phyloP scores from a whole-genome alignment of 2,888 invertebrate species.

The Melanargia galathea region DNA sequence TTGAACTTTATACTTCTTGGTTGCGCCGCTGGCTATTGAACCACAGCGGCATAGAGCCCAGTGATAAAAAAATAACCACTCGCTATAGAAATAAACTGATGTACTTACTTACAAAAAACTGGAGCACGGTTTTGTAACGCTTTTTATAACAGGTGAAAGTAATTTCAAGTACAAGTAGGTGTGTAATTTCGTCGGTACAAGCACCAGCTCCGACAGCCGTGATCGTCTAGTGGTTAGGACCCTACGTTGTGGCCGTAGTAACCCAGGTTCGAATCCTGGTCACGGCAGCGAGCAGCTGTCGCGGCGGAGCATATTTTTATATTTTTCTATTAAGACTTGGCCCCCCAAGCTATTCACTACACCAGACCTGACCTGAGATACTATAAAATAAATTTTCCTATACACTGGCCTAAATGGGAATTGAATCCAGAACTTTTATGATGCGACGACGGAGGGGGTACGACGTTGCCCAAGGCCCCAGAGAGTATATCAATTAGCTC shows the following conservation, averaged over 20 bases:
- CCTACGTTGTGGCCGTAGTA: slow-evolving; percentile 90
- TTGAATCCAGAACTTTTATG: neutral
- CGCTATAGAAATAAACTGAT: neutral
- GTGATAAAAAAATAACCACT: neutral
- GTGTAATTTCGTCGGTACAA: neutral
- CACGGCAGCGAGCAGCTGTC: slow-evolving; percentile 57
- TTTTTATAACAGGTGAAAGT: slow-evolving; percentile 10
- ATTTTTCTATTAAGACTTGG: neutral
- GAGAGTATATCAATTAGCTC: too few species aligned
- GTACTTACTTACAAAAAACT: neutral
- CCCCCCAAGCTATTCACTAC: too few species aligned
- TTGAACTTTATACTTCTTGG: too few species aligned
- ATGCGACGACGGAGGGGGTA: too few species aligned
- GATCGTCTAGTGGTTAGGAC: slow-evolving; percentile 90
- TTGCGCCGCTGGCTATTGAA: neutral
- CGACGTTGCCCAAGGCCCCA: too few species aligned
- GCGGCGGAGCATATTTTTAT: slow-evolving; percentile 31
- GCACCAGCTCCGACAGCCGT: slow-evolving; percentile 79
- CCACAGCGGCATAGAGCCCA: too few species aligned
- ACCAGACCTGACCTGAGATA: neutral
- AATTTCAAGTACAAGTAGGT: slow-evolving; percentile 2
- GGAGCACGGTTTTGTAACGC: neutral
- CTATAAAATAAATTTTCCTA: neutral
- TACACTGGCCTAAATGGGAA: neutral
- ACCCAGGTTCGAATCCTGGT: slow-evolving; percentile 89